Evolutionary conservation across 2,797 vertebrate genomes (phyloP).

Genomic region (Centropyge bicolor): DNA sequence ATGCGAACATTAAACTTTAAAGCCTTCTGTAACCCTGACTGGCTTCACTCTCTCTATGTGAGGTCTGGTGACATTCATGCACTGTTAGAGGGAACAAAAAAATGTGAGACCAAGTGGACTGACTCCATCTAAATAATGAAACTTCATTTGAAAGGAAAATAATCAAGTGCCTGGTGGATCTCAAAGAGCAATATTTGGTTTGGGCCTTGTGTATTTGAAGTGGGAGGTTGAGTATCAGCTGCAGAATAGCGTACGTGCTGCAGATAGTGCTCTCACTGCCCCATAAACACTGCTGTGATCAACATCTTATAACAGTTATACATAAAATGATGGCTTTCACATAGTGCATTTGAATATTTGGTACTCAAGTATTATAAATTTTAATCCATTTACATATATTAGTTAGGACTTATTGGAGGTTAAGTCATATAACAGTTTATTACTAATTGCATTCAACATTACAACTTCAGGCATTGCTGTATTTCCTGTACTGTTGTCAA

Average conservation of each 20-base stretch:
- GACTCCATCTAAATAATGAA: slow-evolving; percentile 69
- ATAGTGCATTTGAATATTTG: not conserved
- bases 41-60: slow-evolving; percentile 53
- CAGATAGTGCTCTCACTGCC: slow-evolving; percentile 25
- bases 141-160: slow-evolving; percentile 79
- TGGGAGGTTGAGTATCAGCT: slow-evolving; percentile 48
- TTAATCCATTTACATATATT: not conserved
- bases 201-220: slow-evolving; percentile 72
- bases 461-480: no score
- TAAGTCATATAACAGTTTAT: no score
- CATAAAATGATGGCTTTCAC: slow-evolving; percentile 2
- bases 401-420: not conserved
- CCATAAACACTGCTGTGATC: slow-evolving; percentile 21
- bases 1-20: not conserved
- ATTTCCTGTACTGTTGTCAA: not conserved
- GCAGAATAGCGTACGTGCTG: slow-evolving; percentile 43
- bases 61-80: slow-evolving; percentile 56
- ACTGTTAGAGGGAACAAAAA: slow-evolving; percentile 15
- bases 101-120: slow-evolving; percentile 39
- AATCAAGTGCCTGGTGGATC: slow-evolving; percentile 75
- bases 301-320: not conserved
- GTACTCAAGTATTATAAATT: not conserved
- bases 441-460: no score
- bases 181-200: slow-evolving; percentile 80
- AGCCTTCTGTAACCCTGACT: slow-evolving; percentile 34